A percentile compares a stretch with the other conserved stretches of the same genome.
Evolutionary conservation across 2,113 vertebrate species (phyloP).

Genomic region (Seriola aureovittata): DNA sequence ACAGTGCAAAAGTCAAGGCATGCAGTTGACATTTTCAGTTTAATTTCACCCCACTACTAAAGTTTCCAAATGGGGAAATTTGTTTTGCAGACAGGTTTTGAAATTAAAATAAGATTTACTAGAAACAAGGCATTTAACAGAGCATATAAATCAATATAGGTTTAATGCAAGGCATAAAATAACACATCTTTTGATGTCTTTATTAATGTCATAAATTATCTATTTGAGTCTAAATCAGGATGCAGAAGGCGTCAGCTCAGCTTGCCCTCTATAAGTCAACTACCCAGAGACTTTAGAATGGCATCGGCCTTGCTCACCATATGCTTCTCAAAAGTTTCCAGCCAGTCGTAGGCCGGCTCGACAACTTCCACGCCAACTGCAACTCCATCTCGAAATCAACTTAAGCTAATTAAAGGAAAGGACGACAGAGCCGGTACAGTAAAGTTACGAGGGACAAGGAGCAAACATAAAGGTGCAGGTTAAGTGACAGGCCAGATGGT

Average conservation of each 20-base stretch:
- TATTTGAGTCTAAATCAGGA: background rate
- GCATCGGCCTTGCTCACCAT: conserved; percentile 53
- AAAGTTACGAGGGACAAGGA: conserved; percentile 55
- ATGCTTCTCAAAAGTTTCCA: conserved; percentile 54
- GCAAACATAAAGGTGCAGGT: conserved; percentile 73
- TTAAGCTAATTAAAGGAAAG: conserved; percentile 40
- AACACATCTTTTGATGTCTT: background rate
- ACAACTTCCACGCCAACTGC: conserved; percentile 3
- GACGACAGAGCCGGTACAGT: conserved; percentile 36
- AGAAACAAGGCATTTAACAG: conserved; percentile 1
- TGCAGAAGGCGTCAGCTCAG: background rate
- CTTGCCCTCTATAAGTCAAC: conserved; percentile 35
- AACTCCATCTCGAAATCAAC: conserved; percentile 43
- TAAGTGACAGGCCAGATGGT: conserved; percentile 78
- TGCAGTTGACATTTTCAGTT: conserved; percentile 46
- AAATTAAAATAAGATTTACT: conserved; percentile 20
- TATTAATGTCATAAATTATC: background rate
- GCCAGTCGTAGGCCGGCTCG: conserved; percentile 18
- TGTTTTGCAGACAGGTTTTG: conserved; percentile 6
- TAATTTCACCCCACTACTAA: conserved; percentile 1
- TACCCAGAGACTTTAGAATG: conserved; percentile 36
- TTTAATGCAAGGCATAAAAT: conserved; percentile 3
- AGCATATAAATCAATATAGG: background rate
- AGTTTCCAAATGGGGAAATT: conserved; percentile 8
- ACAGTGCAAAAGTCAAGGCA: conserved; percentile 34